Base-by-base conservation (phyloP, 1,140 invertebrate genomes). In the Drosophila cardini region DNA sequence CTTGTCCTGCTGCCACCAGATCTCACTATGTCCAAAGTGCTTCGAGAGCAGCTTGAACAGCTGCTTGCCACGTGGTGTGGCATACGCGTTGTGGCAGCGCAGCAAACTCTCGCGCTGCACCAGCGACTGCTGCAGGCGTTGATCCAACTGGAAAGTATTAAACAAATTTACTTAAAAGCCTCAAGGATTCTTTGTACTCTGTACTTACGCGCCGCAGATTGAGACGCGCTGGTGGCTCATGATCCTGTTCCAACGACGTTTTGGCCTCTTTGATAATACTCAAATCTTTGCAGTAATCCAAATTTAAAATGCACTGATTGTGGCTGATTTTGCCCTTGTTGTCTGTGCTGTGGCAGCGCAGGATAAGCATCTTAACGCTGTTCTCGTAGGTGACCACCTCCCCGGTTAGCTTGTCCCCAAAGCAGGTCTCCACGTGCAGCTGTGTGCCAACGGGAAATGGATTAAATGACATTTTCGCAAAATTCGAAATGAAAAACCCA, bases 351-450 rank as follows among this genome's bases (percentile, higher is more conserved):
- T 8, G 9, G 6, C 55, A 76, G 10, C 58, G 64, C 7, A 84
- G 5, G 15, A 84, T 73, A 0, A 84, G 50, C 76, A 84, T 80
- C 16, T 74, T 74, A 0, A 57, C 67, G 13, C 43, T 52, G 15
- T 56, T 58, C 40, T 74, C 72, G 32, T 62, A 74, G 58, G 65
- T 57, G 2, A 70, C 30, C 4, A 84, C 80, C 42, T 84, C 77
- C 9, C 80, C 80, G 8, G 32, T 67, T 9, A 63, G 13, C 4
- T 32, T 36, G 0, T 84, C 80, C 0, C 61, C 73, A 55, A 84
- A 84, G 34, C 80, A 84, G 30, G 76, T 84, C 45, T 46, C 71
- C 32, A 73, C 55, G 5, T 73, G 63, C 34, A 73, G 10, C 7
- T 68, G 46, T 2, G 64, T 61, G 21, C 71, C 71, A 43, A 46